Base-by-base conservation (phyloP, 2,888 invertebrate species). In the Suillia variegata region DNA sequence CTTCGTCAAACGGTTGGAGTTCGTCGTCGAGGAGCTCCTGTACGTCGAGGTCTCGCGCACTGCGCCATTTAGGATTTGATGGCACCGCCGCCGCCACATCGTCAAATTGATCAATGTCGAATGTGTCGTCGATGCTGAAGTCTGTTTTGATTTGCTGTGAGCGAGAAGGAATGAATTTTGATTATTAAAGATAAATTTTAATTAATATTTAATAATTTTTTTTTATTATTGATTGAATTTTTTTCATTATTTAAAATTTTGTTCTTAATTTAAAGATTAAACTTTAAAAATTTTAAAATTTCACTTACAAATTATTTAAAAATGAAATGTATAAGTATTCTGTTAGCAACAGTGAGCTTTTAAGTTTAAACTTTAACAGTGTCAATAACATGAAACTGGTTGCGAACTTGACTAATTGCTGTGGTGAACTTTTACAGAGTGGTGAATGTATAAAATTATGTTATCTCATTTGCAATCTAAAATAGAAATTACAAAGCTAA, bases 11-110 rank as follows among this genome's bases (percentile, higher is more conserved):
- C 1, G 73, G 72, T 5, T 73, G 69, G 47, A 74, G 62, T 64
- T 77, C 76, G 24, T 78, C 79, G 42, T 69, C 70, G 2, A 69
- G 64, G 59, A 78, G 69, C 22, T 71, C 73, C 54, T 67, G 56
- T 53, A 66, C 66, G 48, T 78, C 76, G 52, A 69, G 53, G 62
- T 17, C 56, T 34, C n/a, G 60, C 45, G 13, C 50, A 17, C 51
- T 45, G 15, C 5, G 34, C 47, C 56, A 54, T 33, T 63, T 47
- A 21, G 54, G 48, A 33, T 61, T 59, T 62, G 33, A 55, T n/a
- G n/a, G n/a, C n/a, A n/a, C n/a, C 50, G 59, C 48, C 22, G 59
- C 62, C 22, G 33, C 59, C 50, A 61, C 63, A 48, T 69, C 67
- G 38, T 56, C 56, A 26, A 64, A 62, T 55, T 65, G 68, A 62